Evolutionary conservation across 1,140 invertebrate species (phyloP), one percentile per base, ranked within the genome.

Genomic region (Linepithema humile): DNA sequence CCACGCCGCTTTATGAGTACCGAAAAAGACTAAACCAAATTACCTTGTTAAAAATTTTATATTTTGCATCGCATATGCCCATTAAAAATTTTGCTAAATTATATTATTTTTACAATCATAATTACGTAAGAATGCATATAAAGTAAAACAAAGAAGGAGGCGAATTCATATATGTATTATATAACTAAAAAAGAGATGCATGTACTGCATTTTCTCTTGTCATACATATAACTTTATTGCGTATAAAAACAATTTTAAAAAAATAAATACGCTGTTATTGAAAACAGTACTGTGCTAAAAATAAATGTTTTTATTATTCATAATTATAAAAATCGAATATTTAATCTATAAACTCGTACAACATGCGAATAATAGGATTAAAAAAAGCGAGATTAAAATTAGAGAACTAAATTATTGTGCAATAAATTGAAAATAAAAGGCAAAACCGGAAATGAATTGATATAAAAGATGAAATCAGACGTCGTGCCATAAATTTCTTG

Each of bases 401-500:
- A 26, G 4, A 29, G 15, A 20, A 5, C 4, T 1, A 57, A 29
- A 59, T 73, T 10, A 64, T 64, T 32, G 32, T 10, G 12, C n/a
- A 10, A 74, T 15, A 1, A 9, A 75, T 75, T 64, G n/a, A 29
- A 45, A 45, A 0, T 9, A 64, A 77, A 59, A 38, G 59, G 23
- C n/a, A 10, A 6, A 35, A 1, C 2, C 12, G 0, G 23, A 0
- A 45, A 64, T 64, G 17, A 48, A 65, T 32, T 23, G 17, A 77
- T 12, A 23, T 65, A 65, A 77, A 65, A 77, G 40, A 77, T 65
- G 1, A 77, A 77, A 64, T 48, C n/a, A 10, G 29, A 7, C 40
- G 20, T 64, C 7, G 15, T 7, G n/a, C 43, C 40, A 77, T 77
- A 77, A 65, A 77, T 77, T 77, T 45, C 38, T 64, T 48, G n/a